A percentile compares a stretch with the other conserved stretches of the same genome.
Conservation (phyloP, 2,113 vertebrate genomes). For the Petaurus breviceps region DNA sequence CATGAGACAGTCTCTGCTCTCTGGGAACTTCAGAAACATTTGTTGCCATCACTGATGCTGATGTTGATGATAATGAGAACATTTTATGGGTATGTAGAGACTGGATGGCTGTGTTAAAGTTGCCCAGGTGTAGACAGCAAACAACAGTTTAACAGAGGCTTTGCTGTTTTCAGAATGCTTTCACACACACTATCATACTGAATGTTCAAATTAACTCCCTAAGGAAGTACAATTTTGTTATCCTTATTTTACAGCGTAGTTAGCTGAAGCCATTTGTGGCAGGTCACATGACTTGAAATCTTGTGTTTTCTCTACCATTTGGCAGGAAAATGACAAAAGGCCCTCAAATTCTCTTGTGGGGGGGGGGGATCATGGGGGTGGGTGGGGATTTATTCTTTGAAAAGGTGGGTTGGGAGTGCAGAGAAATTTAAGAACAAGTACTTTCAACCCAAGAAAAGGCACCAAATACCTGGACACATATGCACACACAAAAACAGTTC, state of each 20-base stretch:
- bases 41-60: not conserved
- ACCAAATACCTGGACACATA: not conserved
- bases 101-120: not conserved
- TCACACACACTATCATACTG: not conserved
- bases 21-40: not conserved
- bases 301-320: not conserved
- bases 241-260: slow-evolving; percentile 28
- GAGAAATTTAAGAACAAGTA: not conserved
- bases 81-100: not conserved
- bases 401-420: not conserved
- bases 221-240: slow-evolving; percentile 4
- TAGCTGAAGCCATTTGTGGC: slow-evolving; percentile 34
- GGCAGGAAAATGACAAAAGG: not conserved
- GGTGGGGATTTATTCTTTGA: not conserved
- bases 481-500: not conserved
- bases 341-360: not conserved
- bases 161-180: not conserved
- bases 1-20: not conserved
- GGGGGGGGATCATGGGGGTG: accelerated
- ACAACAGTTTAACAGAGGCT: not conserved
- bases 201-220: slow-evolving; percentile 29
- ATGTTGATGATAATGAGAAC: not conserved
- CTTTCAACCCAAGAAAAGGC: not conserved
- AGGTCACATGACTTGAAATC: not conserved
- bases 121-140: not conserved